These are phyloP conservation scores for Agriopis aurantiaria DNA, from an alignment of 2,888 invertebrate species.

Conservation along the genomic window DNA sequence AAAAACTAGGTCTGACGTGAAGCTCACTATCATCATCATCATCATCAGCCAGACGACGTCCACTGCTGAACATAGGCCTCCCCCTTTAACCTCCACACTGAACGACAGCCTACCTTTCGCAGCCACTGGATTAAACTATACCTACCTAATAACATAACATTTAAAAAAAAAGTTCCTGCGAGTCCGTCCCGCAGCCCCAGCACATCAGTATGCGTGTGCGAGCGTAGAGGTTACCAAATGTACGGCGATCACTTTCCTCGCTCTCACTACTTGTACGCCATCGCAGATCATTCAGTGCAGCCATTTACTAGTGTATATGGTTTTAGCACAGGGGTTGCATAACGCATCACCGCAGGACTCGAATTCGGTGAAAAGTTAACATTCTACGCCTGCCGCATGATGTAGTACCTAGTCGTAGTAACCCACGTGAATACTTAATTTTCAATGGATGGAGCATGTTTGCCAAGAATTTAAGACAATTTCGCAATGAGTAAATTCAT, in stretches of 20 bases:
- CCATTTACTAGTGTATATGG: not conserved
- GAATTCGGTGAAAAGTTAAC: constrained; percentile 15
- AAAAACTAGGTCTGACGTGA: too few species aligned
- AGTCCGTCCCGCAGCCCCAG: constrained; percentile 56
- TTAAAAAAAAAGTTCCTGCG: not conserved
- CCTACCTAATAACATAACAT: not conserved
- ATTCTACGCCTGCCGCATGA: constrained; percentile 16
- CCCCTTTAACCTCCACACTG: too few species aligned
- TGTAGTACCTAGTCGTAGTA: constrained; percentile 23
- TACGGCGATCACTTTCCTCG: constrained; percentile 76
- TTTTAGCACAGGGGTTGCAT: constrained; percentile 30
- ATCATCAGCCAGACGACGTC: too few species aligned
- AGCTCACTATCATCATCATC: too few species aligned
- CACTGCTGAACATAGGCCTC: too few species aligned
- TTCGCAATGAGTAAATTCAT: constrained; percentile 43
- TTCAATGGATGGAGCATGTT: constrained; percentile 36
- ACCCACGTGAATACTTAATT: constrained; percentile 34
- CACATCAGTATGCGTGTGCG: constrained; percentile 57
- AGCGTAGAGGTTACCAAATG: constrained; percentile 72
- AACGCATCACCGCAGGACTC: constrained; percentile 14
- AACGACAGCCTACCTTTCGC: too few species aligned
- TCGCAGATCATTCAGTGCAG: constrained; percentile 38
- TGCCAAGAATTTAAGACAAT: constrained; percentile 36
- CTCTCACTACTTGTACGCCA: constrained; percentile 66
- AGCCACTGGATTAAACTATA: not conserved